Evolutionary conservation across 2,113 vertebrate species (phyloP).

Genomic region (Felis chaus): DNA sequence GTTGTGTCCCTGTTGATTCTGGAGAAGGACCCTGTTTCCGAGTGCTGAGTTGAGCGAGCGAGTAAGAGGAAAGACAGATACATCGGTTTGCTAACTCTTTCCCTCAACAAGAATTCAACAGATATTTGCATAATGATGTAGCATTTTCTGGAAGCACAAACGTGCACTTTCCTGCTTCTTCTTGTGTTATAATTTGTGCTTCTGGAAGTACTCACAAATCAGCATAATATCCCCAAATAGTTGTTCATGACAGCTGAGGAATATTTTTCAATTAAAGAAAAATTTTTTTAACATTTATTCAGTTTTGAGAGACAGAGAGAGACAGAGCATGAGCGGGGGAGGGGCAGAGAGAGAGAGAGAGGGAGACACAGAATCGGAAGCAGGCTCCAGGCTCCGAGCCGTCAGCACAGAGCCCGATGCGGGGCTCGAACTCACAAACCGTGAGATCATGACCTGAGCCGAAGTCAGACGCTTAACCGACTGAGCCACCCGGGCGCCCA

Average conservation of each 20-base stretch:
- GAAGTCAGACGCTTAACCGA: too few relatives aligned
- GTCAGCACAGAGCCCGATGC: too few relatives aligned
- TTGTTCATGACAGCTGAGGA: not conserved
- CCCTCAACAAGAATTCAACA: not conserved
- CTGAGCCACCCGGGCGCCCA: too few relatives aligned
- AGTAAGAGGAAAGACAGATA: not conserved
- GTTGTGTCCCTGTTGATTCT: not conserved
- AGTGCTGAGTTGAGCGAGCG: fast-evolving
- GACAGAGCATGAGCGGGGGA: too few relatives aligned
- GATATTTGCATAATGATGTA: too few relatives aligned
- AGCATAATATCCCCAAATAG: not conserved
- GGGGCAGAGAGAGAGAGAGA: too few relatives aligned
- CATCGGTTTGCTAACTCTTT: not conserved
- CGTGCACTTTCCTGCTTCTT: not conserved
- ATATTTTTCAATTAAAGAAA: not conserved
- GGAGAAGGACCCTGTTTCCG: not conserved
- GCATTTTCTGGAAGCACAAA: not conserved
- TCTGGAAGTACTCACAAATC: not conserved
- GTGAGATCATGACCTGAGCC: too few relatives aligned
- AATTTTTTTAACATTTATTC: too few relatives aligned
- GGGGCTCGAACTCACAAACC: too few relatives aligned
- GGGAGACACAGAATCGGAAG: too few relatives aligned
- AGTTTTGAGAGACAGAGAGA: too few relatives aligned
- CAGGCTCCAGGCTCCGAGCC: too few relatives aligned
- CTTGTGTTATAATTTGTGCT: not conserved